Conservation (phyloP, 2,113 vertebrate species). For the Paratilapia polleni region DNA sequence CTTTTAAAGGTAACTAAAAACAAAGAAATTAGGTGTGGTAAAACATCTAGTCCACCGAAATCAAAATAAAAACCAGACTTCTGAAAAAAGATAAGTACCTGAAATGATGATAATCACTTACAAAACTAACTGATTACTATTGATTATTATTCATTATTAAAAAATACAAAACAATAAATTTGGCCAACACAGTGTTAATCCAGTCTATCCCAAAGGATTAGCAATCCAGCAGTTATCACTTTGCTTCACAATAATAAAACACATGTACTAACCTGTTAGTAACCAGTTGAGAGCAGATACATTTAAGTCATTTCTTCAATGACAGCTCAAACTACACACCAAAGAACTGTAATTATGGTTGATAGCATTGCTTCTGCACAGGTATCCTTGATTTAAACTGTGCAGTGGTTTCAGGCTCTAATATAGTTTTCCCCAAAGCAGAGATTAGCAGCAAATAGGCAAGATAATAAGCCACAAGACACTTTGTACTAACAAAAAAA, state of each 20-base stretch:
- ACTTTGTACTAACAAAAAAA: too few species aligned
- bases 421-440: background rate
- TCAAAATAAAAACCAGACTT: background rate
- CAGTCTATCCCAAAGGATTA: background rate
- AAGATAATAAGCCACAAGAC: background rate
- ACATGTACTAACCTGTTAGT: background rate
- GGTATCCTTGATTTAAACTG: background rate
- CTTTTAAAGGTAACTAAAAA: background rate
- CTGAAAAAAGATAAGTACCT: background rate
- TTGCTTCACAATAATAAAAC: background rate
- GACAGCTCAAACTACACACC: background rate
- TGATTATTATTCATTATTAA: background rate
- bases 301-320: background rate
- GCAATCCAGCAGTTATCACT: background rate
- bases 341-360: background rate
- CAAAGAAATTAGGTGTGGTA: background rate
- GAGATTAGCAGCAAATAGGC: background rate
- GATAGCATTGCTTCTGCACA: background rate
- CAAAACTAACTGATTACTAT: background rate
- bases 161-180: too few species aligned
- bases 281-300: background rate
- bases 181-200: background rate
- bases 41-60: background rate
- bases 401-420: background rate
- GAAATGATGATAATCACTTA: background rate